phyloP scores from a whole-genome alignment of 2,797 vertebrate species.

The Rhadinocentrus ornatus region DNA sequence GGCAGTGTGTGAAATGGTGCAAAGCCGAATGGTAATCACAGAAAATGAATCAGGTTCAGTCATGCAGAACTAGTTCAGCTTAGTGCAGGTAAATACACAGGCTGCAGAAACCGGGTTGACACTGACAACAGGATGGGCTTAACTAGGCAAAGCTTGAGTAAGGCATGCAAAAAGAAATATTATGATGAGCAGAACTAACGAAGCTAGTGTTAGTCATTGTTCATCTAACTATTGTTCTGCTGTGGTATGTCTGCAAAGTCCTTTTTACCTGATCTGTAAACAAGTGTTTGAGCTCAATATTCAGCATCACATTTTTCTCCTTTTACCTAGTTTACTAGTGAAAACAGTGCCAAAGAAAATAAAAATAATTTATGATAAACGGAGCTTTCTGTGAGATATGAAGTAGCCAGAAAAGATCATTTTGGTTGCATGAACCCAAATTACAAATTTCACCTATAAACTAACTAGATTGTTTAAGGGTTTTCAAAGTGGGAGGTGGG shows the following conservation, averaged over 20 bases:
- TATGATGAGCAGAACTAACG: constrained; percentile 27
- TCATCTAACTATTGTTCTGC: neutral
- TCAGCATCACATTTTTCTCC: no score
- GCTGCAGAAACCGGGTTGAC: constrained; percentile 40
- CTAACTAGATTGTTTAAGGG: no score
- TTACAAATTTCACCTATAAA: neutral
- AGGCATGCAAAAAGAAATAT: constrained; percentile 29
- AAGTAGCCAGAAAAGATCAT: no score
- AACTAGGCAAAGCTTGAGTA: constrained; percentile 44
- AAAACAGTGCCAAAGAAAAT: no score
- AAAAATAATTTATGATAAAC: no score
- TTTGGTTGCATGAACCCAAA: neutral
- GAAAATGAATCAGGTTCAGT: constrained; percentile 64
- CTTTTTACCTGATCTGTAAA: neutral
- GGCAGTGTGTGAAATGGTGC: constrained; percentile 65
- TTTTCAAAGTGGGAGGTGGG: no score
- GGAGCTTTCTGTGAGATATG: no score
- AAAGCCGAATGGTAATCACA: constrained; percentile 60
- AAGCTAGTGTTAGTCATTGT: constrained; percentile 3
- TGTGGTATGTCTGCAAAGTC: neutral
- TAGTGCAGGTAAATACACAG: constrained; percentile 54
- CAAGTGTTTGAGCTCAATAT: no score
- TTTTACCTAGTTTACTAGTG: no score
- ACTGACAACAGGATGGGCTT: constrained; percentile 37
- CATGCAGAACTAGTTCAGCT: constrained; percentile 53